These are phyloP conservation scores for Brachyptera putata DNA, from an alignment of 2,888 invertebrate species.

Conservation along the genomic window DNA sequence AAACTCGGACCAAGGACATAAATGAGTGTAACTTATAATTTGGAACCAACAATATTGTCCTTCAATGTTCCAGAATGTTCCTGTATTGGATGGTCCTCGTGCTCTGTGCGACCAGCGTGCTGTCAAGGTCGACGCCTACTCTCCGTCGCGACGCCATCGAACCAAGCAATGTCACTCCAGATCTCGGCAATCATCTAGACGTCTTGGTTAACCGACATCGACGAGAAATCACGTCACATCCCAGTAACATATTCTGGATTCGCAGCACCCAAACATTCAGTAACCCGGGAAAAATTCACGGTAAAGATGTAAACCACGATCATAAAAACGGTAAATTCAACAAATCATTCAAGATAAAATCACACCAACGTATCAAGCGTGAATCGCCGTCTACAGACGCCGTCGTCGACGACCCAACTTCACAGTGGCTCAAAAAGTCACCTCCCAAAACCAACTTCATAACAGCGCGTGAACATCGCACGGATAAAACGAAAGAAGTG, in stretches of 20 bases:
- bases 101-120: neutral
- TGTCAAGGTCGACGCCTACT: neutral
- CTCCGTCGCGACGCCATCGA: neutral
- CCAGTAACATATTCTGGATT: neutral
- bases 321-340: neutral
- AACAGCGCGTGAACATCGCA: conserved; percentile 7
- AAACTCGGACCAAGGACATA: too few species aligned
- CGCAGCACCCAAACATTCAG: neutral
- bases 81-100: conserved; percentile 5
- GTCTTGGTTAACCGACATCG: neutral
- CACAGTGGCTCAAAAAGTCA: conserved; percentile 7
- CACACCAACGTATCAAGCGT: neutral
- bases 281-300: neutral
- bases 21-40: too few species aligned
- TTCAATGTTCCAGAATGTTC: conserved; percentile 10
- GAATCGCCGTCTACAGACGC: conserved; percentile 10
- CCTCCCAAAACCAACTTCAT: conserved; percentile 15
- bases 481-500: neutral
- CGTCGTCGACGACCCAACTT: conserved; percentile 1
- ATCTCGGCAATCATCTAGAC: neutral
- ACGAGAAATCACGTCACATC: neutral
- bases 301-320: neutral
- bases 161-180: neutral
- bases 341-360: neutral
- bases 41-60: too few species aligned